phyloP scores from a whole-genome alignment of 2,888 invertebrate genomes.

The Invenusta paracnida region DNA sequence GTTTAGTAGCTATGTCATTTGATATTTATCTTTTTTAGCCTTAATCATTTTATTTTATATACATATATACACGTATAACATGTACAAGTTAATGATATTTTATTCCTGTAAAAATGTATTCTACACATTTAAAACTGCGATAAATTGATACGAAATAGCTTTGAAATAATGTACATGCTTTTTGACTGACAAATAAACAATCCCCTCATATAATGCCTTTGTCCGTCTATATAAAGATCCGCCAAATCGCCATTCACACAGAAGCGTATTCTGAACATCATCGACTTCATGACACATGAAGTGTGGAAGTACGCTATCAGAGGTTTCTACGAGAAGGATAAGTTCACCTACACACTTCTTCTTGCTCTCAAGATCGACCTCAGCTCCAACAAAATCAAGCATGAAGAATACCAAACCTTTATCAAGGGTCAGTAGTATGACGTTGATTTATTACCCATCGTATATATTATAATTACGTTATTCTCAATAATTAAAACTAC shows the following conservation, averaged over 20 bases:
- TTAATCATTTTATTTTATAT: no score
- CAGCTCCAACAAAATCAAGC: slow-evolving; percentile 73
- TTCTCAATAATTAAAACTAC: no score
- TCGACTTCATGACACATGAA: slow-evolving; percentile 81
- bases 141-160: no score
- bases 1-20: no score
- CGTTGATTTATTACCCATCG: no score
- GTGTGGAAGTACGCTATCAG: slow-evolving; percentile 86
- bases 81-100: no score
- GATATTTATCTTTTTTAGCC: no score
- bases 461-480: no score
- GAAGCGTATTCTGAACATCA: slow-evolving; percentile 74
- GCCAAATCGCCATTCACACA: slow-evolving; percentile 76
- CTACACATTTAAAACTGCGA: no score
- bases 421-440: slow-evolving; percentile 72
- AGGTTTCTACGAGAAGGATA: slow-evolving; percentile 86
- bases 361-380: slow-evolving; percentile 90
- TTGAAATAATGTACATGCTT: no score
- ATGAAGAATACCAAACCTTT: slow-evolving; percentile 86
- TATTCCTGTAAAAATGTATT: no score
- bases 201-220: background rate
- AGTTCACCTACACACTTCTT: slow-evolving; percentile 84
- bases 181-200: no score
- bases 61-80: background rate
- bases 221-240: slow-evolving; percentile 62